These are phyloP conservation scores for Phymatocera aterrima DNA, from an alignment of 2,888 invertebrate genomes.

Conservation along the genomic window DNA sequence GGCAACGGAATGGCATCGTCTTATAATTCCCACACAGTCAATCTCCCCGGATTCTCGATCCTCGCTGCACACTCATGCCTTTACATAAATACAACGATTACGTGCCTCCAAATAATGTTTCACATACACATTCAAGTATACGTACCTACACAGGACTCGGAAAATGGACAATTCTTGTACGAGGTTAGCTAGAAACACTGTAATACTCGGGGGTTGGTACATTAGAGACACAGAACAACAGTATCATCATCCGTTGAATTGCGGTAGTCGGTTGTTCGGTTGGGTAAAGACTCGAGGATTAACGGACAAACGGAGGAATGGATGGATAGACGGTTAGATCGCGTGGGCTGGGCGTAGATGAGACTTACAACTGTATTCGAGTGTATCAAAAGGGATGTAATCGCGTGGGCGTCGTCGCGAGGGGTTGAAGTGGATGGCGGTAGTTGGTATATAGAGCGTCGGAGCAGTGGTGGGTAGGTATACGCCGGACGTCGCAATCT, in stretches of 20 bases:
- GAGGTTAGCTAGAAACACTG: slow-evolving; percentile 9
- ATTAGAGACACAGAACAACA: slow-evolving; percentile 41
- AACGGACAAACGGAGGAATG: neutral
- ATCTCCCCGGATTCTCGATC: neutral
- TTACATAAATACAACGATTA: neutral
- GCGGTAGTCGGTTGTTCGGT: slow-evolving; percentile 25
- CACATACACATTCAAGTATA: neutral
- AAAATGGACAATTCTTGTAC: neutral
- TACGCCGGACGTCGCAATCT: slow-evolving; percentile 69
- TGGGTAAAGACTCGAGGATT: slow-evolving; percentile 37
- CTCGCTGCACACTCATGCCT: neutral
- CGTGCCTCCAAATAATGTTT: neutral
- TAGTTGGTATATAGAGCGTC: slow-evolving; percentile 57
- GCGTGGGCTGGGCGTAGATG: slow-evolving; percentile 28
- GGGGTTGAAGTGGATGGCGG: slow-evolving; percentile 40
- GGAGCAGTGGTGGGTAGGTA: slow-evolving; percentile 59
- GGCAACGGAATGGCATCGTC: slow-evolving; percentile 29
- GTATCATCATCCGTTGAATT: slow-evolving; percentile 31
- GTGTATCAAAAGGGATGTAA: slow-evolving; percentile 59
- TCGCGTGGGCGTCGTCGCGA: slow-evolving; percentile 66
- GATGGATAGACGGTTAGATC: slow-evolving; percentile 36
- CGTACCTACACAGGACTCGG: neutral
- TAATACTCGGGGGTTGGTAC: slow-evolving; percentile 36
- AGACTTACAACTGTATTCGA: slow-evolving; percentile 51
- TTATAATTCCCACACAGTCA: neutral